Evolutionary conservation across 1,140 invertebrate species (phyloP).

Genomic region (Lerema accius): DNA sequence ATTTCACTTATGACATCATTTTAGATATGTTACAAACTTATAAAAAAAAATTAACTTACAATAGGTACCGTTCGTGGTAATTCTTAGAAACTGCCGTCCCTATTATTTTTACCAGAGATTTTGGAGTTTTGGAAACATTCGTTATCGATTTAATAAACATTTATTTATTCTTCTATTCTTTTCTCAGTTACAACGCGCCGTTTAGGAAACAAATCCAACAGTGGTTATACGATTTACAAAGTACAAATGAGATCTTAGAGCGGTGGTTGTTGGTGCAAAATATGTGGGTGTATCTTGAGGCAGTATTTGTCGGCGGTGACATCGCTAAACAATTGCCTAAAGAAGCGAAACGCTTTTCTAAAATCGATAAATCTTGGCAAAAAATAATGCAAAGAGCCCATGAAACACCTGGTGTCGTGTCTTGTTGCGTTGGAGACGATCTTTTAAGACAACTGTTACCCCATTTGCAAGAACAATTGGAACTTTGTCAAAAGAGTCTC

Average conservation of each 20-base stretch:
- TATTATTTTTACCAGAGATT: no score
- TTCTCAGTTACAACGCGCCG: conserved; percentile 95
- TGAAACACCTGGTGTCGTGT: conserved; percentile 96
- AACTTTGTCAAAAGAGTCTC: conserved; percentile 97
- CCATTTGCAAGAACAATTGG: conserved; percentile 97
- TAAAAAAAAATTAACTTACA: no score
- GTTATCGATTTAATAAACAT: conserved; percentile 1
- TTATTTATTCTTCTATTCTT: conserved; percentile 10
- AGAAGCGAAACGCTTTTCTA: conserved; percentile 96
- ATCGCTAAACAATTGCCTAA: conserved; percentile 98
- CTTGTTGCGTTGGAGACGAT: conserved; percentile 98
- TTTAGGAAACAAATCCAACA: conserved; percentile 98
- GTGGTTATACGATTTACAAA: conserved; percentile 97
- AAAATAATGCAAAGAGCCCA: conserved; percentile 98
- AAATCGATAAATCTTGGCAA: conserved; percentile 99
- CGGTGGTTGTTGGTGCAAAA: conserved; percentile 98
- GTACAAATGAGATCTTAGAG: conserved; percentile 98
- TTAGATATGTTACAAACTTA: no score
- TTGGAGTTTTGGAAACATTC: no score
- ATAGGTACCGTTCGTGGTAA: no score
- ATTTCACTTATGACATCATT: no score
- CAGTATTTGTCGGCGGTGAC: conserved; percentile 98
- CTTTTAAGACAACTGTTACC: conserved; percentile 95
- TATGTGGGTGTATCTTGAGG: conserved; percentile 99
- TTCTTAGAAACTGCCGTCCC: no score